Conservation (phyloP, 1,140 invertebrate species). For the Ganaspis sp. region DNA sequence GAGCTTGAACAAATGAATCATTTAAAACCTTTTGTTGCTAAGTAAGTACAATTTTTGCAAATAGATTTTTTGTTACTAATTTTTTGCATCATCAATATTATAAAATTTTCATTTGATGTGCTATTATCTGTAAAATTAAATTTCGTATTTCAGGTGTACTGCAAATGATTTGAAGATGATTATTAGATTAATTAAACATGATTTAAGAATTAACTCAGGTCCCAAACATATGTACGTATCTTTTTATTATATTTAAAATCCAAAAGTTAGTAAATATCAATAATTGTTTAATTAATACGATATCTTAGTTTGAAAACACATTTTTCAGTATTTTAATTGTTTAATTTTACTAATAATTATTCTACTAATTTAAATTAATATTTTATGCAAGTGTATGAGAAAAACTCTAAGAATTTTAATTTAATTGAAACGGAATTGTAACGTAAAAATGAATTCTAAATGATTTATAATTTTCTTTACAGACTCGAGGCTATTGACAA, state of each 20-base stretch:
- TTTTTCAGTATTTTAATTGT: too few species aligned
- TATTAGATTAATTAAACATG: slow-evolving; percentile 92
- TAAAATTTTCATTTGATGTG: neutral
- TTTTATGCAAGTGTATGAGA: too few species aligned
- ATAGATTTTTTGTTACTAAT: too few species aligned
- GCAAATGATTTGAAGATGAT: slow-evolving; percentile 90
- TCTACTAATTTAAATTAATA: too few species aligned
- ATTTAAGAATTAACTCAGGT: slow-evolving; percentile 93
- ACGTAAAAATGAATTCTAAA: slow-evolving; percentile 21
- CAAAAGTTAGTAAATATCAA: too few species aligned
- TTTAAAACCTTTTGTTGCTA: slow-evolving; percentile 83
- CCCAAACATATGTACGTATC: slow-evolving; percentile 89
- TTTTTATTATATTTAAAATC: neutral
- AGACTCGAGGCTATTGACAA: slow-evolving; percentile 87
- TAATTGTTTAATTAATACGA: too few species aligned
- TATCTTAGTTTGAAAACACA: too few species aligned
- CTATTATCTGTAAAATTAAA: slow-evolving; percentile 31
- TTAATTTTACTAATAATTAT: too few species aligned
- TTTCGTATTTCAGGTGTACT: slow-evolving; percentile 82
- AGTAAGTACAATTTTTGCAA: slow-evolving; percentile 71
- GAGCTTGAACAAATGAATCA: slow-evolving; percentile 91
- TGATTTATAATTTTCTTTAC: slow-evolving; percentile 47
- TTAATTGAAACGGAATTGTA: too few species aligned
- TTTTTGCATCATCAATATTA: too few species aligned
- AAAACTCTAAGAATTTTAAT: too few species aligned